phyloP scores from a whole-genome alignment of 2,888 invertebrate genomes.

The Tuberolachnus salignus region DNA sequence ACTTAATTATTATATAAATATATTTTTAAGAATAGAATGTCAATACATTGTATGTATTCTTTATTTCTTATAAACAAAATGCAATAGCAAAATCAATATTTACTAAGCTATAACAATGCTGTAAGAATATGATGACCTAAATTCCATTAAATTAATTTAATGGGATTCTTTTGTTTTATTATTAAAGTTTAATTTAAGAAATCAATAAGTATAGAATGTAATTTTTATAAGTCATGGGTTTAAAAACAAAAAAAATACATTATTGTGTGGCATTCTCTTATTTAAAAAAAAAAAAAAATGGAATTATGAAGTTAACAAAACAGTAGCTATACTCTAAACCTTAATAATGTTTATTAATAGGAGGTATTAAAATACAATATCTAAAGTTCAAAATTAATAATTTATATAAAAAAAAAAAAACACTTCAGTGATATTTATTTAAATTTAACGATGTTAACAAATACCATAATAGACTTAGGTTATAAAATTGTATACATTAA shows the following conservation, averaged over 20 bases:
- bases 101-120: no score
- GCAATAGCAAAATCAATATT: no score
- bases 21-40: no score
- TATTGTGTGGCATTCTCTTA: neutral
- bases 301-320: neutral
- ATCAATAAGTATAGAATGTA: no score
- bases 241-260: conserved; percentile 1
- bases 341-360: neutral
- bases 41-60: no score
- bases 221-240: neutral
- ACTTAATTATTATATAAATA: no score
- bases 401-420: neutral
- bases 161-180: no score
- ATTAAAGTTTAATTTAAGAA: no score
- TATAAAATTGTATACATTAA: conserved; percentile 11
- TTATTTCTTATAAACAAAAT: no score
- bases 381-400: neutral
- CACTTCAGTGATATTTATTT: no score
- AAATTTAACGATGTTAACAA: neutral
- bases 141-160: no score
- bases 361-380: neutral
- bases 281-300: neutral
- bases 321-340: neutral
- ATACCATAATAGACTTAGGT: neutral
- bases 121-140: no score